Evolutionary conservation across 2,797 vertebrate species (phyloP), one percentile per base, ranked within the genome.

Genomic region (Pseudochirops corinnae): DNA sequence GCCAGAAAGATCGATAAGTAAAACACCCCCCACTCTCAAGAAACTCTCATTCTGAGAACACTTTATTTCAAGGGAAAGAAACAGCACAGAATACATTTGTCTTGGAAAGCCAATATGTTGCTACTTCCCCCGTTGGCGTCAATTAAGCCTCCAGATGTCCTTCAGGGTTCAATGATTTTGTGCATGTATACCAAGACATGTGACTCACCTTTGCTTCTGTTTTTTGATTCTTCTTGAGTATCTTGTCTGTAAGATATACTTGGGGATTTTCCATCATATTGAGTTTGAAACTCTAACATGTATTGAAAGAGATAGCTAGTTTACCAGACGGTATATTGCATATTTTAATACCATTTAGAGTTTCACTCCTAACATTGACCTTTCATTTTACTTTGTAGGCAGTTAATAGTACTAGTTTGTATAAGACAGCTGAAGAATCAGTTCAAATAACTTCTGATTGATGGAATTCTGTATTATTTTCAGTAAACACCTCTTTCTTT

Each of bases 231-330:
- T 55, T 96, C 95, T 46, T 91, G 50, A 90, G 3, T 2, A 24
- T 94, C 87, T 92, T 93, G 12, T 90, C 33, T 46, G 62, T 90
- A 94, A 96, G 39, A 4, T 0, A 16, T 67, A 87, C 90, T 46
- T 91, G 31, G 95, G 92, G 55, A 55, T 2, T 0, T 94, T 1
- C 82, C 94, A 52, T 57, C 5, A 62, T 7, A 9, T n/a, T 93
- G 95, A 94, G 90, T 16, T 0, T 62, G 33, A 6, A 92, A 67
- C 46, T 98, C 93, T 96, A 94, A 93, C n/a, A 74, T 94, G 12
- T 58, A 28, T 53, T 60, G 1, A 46, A 28, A 93, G 92, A 58
- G 90, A 18, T 21, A 92, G 29, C 33, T 96, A 92, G 60, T 26
- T 55, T 11, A 1, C 67, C 24, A 29, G 26, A 24, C n/a, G 55